Evolutionary conservation across 2,888 invertebrate species (phyloP), one percentile per base, ranked within the genome.

Genomic region (Mellilla xanthometata): DNA sequence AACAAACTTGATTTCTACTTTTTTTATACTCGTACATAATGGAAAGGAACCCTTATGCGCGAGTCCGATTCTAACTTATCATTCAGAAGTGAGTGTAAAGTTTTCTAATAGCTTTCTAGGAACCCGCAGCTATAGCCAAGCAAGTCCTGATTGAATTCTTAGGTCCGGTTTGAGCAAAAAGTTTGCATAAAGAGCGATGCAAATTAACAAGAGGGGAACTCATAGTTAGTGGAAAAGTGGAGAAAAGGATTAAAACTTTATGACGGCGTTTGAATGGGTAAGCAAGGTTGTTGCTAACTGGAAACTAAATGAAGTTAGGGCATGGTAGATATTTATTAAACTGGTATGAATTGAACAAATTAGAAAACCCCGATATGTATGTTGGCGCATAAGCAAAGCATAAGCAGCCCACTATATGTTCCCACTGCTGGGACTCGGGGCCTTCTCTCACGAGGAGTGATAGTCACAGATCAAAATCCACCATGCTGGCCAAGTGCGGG

Each of bases 131-230:
- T 82, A 87, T 86, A 80, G 75, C 79, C 74, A 72, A 78, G 78
- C 74, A 65, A 82, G 70, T 79, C 74, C 73, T 84, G 84, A 84
- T 86, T 84, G 83, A 86, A 85, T 84, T 83, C 83, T 82, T 80
- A 77, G 81, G 78, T 82, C 73, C 82, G 82, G 77, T 85, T 84
- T 81, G 75, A 72, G 60, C 62, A 69, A 56, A 62, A 77, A 83
- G 72, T 82, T 86, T 83, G 76, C 76, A 81, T 81, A 83, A 82
- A 78, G 73, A 76, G 72, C 71, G 60, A 66, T 66, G 69, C 63
- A 78, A 81, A 83, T 81, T 72, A 80, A 76, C 71, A 72, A 75
- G 31, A 31, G n/a, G 6, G n/a, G 12, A 41, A 33, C 29, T 47
- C 24, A 33, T 33, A 42, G 38, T 38, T 33, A 33, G 26, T 56